phyloP scores from a whole-genome alignment of 2,888 invertebrate species.

The Archips xylosteana region DNA sequence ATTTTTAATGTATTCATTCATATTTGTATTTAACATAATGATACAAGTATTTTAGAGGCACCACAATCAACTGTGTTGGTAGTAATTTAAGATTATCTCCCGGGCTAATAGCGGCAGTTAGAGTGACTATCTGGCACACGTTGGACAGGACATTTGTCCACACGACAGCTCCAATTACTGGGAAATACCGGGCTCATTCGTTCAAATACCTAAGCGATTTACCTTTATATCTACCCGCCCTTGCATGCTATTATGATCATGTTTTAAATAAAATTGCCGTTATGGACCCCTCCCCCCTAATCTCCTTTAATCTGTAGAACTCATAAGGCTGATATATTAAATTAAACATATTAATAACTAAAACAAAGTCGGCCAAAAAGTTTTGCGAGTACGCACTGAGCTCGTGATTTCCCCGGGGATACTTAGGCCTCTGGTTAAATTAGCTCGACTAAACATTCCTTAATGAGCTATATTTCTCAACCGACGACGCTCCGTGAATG shows the following conservation, averaged over 20 bases:
- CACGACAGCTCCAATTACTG: conserved; percentile 80
- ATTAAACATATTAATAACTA: conserved; percentile 53
- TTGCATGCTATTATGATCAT: conserved; percentile 25
- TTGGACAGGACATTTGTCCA: conserved; percentile 76
- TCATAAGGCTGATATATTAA: conserved; percentile 45
- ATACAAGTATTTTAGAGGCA: conserved; percentile 42
- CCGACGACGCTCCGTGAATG: conserved; percentile 63
- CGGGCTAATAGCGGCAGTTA: conserved; percentile 74
- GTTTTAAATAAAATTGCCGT: conserved; percentile 31
- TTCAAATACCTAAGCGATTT: conserved; percentile 69
- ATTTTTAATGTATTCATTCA: background rate
- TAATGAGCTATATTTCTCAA: conserved; percentile 77
- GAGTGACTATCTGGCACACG: conserved; percentile 74
- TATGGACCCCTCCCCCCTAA: conserved; percentile 6
- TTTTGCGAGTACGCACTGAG: conserved; percentile 67
- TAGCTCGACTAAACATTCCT: conserved; percentile 77
- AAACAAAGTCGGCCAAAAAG: conserved; percentile 63
- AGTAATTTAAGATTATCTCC: conserved; percentile 73
- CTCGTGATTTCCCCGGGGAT: conserved; percentile 76
- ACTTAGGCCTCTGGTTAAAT: conserved; percentile 73
- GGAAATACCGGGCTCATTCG: conserved; percentile 70
- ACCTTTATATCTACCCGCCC: conserved; percentile 52
- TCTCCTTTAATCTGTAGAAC: conserved; percentile 45
- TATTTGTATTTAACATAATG: background rate
- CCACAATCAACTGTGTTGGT: conserved; percentile 57